Conservation (phyloP, 2,797 vertebrate genomes). For the Falco naumanni region DNA sequence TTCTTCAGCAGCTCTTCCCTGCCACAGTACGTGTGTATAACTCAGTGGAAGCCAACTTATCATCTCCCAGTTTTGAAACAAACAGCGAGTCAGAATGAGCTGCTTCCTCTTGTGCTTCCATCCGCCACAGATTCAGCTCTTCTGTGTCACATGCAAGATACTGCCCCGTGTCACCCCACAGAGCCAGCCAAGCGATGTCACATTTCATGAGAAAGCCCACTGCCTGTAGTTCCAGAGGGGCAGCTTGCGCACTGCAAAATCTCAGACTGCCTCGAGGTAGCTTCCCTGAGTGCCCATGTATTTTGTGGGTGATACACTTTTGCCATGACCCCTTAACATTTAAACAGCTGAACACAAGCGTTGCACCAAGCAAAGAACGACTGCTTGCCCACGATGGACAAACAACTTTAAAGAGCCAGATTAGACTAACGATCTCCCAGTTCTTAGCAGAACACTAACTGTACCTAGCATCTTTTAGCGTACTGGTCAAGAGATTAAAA, state of each 20-base stretch:
- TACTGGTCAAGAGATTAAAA: neutral
- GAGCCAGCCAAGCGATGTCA: neutral
- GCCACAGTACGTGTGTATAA: neutral
- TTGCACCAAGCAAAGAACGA: neutral
- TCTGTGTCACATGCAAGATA: neutral
- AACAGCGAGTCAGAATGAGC: neutral
- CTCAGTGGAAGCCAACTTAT: neutral
- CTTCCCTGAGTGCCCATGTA: neutral
- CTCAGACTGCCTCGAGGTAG: neutral
- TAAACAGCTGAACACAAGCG: neutral
- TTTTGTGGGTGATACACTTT: neutral
- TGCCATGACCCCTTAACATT: neutral
- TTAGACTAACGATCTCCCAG: neutral
- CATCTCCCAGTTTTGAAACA: neutral
- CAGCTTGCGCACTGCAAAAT: neutral
- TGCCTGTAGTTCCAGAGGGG: neutral
- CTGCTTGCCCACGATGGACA: neutral
- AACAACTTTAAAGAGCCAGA: neutral
- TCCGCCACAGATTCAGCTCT: neutral
- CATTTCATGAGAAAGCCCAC: neutral
- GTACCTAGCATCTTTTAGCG: neutral
- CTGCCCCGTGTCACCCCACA: neutral
- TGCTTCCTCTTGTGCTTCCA: neutral
- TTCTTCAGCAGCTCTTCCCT: neutral
- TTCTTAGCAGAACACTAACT: neutral